These are phyloP conservation scores for Theonella swinhoei DNA, from an alignment of 37 sponge, comb jelly and placozoan species.

Conservation along the genomic window DNA sequence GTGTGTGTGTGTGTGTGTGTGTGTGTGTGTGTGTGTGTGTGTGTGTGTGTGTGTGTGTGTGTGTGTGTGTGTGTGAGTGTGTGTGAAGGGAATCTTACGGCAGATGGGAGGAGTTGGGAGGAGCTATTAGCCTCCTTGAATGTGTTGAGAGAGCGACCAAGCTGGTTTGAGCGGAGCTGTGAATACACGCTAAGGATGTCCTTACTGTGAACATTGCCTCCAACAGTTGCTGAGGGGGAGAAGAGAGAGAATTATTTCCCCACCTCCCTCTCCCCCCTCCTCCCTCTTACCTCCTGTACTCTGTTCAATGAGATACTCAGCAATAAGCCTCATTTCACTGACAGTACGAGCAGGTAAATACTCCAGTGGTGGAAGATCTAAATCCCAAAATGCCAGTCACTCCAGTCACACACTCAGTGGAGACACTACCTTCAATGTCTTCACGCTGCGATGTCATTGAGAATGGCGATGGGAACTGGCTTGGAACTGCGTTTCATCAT, in stretches of 20 bases:
- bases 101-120: conserved; percentile 1
- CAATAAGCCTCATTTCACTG: conserved; percentile 51
- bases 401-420: not conserved
- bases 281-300: not conserved
- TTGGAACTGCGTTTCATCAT: conserved; percentile 60
- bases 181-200: conserved; percentile 72
- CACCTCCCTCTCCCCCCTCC: too few species aligned
- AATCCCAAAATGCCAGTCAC: not conserved
- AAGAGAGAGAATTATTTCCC: too few species aligned
- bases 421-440: conserved; percentile 72
- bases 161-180: conserved; percentile 69
- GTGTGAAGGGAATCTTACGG: too few species aligned
- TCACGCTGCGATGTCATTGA: conserved; percentile 70
- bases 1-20: too few species aligned
- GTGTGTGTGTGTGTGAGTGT: too few species aligned
- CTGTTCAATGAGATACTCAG: conserved; percentile 51
- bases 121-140: conserved; percentile 38
- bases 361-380: conserved; percentile 60
- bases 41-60: too few species aligned
- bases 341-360: conserved; percentile 62
- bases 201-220: not conserved
- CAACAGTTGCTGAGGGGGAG: not conserved
- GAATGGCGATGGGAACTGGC: conserved; percentile 66
- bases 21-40: too few species aligned
- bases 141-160: conserved; percentile 61